Conservation (phyloP, 1,140 invertebrate species). For the Pseudomyrmex flavicornis region DNA sequence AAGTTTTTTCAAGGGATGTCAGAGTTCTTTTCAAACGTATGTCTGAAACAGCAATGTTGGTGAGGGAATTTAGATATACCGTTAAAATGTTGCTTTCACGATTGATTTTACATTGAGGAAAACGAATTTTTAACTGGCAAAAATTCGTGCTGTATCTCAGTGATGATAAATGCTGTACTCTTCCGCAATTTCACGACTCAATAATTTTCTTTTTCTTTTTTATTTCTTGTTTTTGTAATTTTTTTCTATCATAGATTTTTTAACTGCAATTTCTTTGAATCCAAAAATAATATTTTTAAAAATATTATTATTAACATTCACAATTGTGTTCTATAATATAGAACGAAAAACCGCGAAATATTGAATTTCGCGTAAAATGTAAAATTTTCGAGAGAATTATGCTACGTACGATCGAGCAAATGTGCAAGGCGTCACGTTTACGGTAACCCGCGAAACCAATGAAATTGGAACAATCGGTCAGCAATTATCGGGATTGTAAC, state of each 20-base stretch:
- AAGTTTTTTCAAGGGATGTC: slow-evolving; percentile 20
- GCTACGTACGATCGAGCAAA: neutral
- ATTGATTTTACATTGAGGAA: slow-evolving; percentile 25
- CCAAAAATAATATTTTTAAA: neutral
- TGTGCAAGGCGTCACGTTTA: slow-evolving; percentile 35
- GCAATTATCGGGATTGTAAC: slow-evolving; percentile 66
- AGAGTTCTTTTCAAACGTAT: slow-evolving; percentile 11
- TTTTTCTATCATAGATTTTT: neutral
- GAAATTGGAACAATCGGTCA: slow-evolving; percentile 67
- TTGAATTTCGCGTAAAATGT: slow-evolving; percentile 28
- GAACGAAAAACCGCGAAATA: neutral
- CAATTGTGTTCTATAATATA: neutral
- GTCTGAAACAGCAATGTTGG: slow-evolving; percentile 22
- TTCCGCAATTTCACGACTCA: neutral
- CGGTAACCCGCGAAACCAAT: slow-evolving; percentile 41
- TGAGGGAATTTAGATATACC: neutral
- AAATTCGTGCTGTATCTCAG: neutral
- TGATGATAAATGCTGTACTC: neutral
- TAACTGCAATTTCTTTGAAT: neutral
- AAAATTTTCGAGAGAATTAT: slow-evolving; percentile 9
- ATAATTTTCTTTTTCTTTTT: neutral
- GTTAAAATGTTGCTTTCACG: slow-evolving; percentile 15
- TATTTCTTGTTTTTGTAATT: neutral
- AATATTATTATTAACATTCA: neutral
- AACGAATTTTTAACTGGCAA: neutral